Base-by-base conservation (phyloP, 1,140 invertebrate genomes). In the Ceratoteleas bidentatus region DNA sequence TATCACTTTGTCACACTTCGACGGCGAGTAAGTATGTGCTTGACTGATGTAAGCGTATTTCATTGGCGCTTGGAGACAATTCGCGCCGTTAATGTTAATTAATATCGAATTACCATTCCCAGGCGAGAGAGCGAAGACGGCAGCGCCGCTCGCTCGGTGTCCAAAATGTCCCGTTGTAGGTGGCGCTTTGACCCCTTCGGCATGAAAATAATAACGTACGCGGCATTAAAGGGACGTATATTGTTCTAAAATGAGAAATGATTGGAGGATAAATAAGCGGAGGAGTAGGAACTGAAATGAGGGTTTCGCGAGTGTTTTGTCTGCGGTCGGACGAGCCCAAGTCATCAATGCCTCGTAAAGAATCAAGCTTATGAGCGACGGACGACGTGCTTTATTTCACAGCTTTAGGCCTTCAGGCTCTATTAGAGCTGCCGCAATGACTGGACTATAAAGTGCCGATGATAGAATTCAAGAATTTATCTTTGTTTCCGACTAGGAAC, bases 281-380 rank as follows among this genome's bases (percentile, higher is more conserved):
- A 62, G 68, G 66, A 81, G 60, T 68, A 72, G 69, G 84, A 84
- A 72, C 62, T 82, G 76, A 80, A 74, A 83, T 68, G 76, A 68
- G 81, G 76, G 84, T 84, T 81, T 85, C 82, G 85, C 79, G 86
- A 84, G 79, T 86, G 81, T 83, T 88, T 76, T 84, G 87, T 90
- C 89, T 91, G 90, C 88, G 90, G 90, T 91, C 53, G 73, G 62
- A 60, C 81, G 79, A 84, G 83, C 84, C 88, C 72, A 87, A 89
- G 87, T 90, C 89, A 89, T 91, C 87, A 80, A 80, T 83, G 86
- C 84, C 88, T 91, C 90, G 86, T 91, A 91, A 91, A 91, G 88
- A 91, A 85, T 85, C 58, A 87, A 91, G 90, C 90, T 91, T 91
- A 91, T 83, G 90, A 91, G 89, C 87, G 83, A 88, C 83, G 78